A percentile compares a stretch with the other conserved stretches of the same genome.
These are phyloP conservation scores for Physeter macrocephalus DNA, from an alignment of 2,113 vertebrate genomes.

Conservation along the genomic window DNA sequence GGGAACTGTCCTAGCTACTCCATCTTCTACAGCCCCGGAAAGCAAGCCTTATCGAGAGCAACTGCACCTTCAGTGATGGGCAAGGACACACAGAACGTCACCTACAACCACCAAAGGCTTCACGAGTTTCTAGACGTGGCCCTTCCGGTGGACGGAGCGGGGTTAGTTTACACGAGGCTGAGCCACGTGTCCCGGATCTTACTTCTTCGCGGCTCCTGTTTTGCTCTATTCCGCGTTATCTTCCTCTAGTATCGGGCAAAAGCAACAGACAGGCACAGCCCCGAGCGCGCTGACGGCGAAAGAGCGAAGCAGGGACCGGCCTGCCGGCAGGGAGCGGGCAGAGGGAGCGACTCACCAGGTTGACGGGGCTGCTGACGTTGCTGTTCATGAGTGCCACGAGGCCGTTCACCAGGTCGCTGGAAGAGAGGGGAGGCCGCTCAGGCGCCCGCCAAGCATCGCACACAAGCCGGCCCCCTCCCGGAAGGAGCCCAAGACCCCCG, in stretches of 20 bases:
- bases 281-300: neutral
- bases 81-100: neutral
- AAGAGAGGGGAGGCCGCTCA: slow-evolving; percentile 52
- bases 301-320: neutral
- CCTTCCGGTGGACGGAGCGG: neutral
- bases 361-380: slow-evolving; percentile 98
- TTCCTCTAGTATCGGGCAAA: neutral
- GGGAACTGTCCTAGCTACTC: neutral
- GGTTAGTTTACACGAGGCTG: neutral
- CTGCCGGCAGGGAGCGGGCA: neutral
- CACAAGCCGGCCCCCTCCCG: neutral
- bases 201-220: neutral
- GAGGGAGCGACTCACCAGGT: slow-evolving; percentile 88
- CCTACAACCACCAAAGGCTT: neutral
- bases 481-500: neutral
- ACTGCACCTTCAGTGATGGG: fast-evolving
- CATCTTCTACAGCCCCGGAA: too few relatives aligned
- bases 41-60: neutral
- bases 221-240: neutral
- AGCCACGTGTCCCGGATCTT: neutral
- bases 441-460: neutral
- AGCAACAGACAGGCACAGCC: fast-evolving
- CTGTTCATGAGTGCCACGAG: slow-evolving; percentile 98
- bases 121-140: fast-evolving
- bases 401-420: slow-evolving; percentile 96